Evolutionary conservation across 64 coral and sea anemone genomes (phyloP), one percentile per base, ranked within the genome.

Genomic region (Catalaphyllia jardinei): DNA sequence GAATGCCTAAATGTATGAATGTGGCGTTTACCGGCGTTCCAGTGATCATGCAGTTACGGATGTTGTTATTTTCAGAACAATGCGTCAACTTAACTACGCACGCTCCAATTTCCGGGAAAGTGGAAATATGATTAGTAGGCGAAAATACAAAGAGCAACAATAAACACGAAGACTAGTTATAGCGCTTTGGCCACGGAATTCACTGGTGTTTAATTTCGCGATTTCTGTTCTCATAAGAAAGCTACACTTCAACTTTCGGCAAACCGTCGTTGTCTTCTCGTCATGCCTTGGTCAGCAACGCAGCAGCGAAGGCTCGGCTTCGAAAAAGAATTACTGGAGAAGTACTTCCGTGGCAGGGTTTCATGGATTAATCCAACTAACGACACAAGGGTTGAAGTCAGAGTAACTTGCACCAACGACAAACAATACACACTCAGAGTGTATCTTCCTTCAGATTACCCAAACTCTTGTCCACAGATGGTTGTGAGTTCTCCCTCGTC

Each of bases 321-420:
- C 0, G 94, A 96, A 78, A 93, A 83, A 86, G 29, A 71, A 10
- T 52, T 96, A 38, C 71, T 96, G 3, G 82, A 93, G 54, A 67
- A 73, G 16, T 98, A 91, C 31, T 98, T 91, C 61, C 25, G 72
- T 57, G 86, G 78, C 31, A 98, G 73, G 42, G 59, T 98, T 67
- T 80, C 51, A 50, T 94, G 95, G 95, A 98, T 91, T 54, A 52
- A 93, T 19, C 92, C 91, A 67, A 62, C 76, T 33, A 77, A 78
- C 0, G 71, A 83, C 71, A 90, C 89, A n/a, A 82, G 19, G 17
- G 89, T 83, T 18, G 89, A 90, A 29, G 42, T 90, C 0, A 83
- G 72, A 72, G 72, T 74, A 33, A 74, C 77, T 46, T 60, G 42
- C 65, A 73, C 50, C n/a, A 94, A 76, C 67, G 30, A 91, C 67